These are phyloP conservation scores for Nyctereutes procyonoides DNA, from an alignment of 2,113 vertebrate genomes.

Conservation along the genomic window DNA sequence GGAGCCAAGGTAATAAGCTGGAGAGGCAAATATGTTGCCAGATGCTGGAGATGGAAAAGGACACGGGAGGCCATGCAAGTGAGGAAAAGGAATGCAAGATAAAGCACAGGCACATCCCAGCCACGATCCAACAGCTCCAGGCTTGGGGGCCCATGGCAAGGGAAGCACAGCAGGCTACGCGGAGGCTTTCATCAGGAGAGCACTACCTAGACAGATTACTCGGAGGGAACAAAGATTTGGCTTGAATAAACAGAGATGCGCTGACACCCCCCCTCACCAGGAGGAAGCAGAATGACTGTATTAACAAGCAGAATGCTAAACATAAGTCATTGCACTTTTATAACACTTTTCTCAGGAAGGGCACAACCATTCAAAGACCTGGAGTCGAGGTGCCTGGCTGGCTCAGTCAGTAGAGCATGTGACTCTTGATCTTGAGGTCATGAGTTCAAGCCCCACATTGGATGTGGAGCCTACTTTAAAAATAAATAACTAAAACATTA, in stretches of 20 bases:
- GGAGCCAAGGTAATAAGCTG: neutral
- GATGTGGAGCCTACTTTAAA: neutral
- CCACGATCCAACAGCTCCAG: neutral
- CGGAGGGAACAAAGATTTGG: neutral
- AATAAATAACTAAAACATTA: neutral
- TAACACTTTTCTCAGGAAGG: neutral
- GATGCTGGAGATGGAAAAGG: constrained; percentile 16
- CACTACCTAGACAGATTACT: neutral
- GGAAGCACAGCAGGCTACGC: neutral
- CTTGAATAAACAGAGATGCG: neutral
- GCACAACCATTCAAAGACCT: neutral
- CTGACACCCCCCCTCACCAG: neutral
- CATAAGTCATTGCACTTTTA: neutral
- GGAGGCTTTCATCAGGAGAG: neutral
- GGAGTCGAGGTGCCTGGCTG: neutral
- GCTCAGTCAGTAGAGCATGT: neutral
- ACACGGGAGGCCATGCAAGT: neutral
- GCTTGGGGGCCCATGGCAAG: neutral
- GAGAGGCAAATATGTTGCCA: neutral
- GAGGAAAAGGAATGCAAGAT: constrained; percentile 8
- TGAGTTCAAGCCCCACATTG: neutral
- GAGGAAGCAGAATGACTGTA: neutral
- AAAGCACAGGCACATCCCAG: neutral
- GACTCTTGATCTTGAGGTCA: neutral
- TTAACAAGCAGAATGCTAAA: neutral